A percentile compares a stretch with the other conserved stretches of the same genome.
phyloP scores from a whole-genome alignment of 2,113 vertebrate genomes.

The Lophius piscatorius region DNA sequence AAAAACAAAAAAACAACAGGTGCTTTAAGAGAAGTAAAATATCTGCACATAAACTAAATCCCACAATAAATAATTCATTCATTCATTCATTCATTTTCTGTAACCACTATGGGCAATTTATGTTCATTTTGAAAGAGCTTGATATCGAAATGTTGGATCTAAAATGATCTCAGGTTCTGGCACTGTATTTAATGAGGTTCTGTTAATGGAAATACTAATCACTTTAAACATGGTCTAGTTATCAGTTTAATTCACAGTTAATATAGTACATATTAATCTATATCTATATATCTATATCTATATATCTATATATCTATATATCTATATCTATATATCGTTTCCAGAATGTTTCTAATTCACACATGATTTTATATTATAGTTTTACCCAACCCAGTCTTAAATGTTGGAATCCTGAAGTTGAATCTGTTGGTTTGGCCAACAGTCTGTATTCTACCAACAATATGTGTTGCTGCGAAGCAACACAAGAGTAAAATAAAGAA shows the following conservation, averaged over 20 bases:
- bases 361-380: background rate
- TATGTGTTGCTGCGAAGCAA: conserved; percentile 31
- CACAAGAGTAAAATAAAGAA: conserved; percentile 46
- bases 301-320: too few species aligned
- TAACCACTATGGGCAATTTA: too few species aligned
- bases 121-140: conserved; percentile 11
- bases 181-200: conserved; percentile 37
- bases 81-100: too few species aligned
- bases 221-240: conserved; percentile 23
- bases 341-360: background rate
- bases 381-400: background rate
- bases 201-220: conserved; percentile 25
- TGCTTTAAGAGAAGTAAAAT: too few species aligned
- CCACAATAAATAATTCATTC: too few species aligned
- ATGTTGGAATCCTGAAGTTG: background rate
- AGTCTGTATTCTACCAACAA: conserved; percentile 27
- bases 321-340: too few species aligned
- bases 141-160: conserved; percentile 29
- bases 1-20: too few species aligned
- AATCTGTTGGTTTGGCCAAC: background rate
- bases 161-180: conserved; percentile 31
- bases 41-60: too few species aligned
- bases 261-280: too few species aligned
- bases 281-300: too few species aligned
- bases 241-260: conserved; percentile 14